A percentile compares a stretch with the other conserved stretches of the same genome.
phyloP scores from a whole-genome alignment of 2,113 vertebrate genomes.

The Pandion haliaetus region DNA sequence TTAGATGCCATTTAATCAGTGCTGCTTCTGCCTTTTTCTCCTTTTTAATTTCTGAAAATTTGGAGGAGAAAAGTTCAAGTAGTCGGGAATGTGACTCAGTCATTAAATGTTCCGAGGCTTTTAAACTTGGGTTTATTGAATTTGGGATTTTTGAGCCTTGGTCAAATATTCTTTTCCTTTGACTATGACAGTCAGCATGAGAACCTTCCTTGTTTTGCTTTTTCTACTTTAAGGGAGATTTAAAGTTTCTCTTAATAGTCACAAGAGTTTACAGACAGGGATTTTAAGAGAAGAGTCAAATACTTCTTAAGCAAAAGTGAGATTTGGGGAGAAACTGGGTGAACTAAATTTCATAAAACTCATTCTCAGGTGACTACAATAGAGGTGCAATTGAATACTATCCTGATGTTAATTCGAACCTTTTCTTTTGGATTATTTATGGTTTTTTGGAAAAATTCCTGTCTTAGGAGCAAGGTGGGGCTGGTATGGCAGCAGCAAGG shows the following conservation, averaged over 20 bases:
- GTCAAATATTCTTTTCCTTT: neutral
- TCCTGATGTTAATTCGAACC: neutral
- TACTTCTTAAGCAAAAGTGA: neutral
- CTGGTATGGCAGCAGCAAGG: neutral
- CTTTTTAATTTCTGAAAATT: neutral
- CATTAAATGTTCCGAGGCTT: neutral
- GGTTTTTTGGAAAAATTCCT: neutral
- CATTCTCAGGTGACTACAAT: neutral
- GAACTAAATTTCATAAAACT: neutral
- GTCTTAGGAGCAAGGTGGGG: neutral
- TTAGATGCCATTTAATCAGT: neutral
- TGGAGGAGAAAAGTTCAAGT: neutral
- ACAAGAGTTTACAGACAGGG: neutral
- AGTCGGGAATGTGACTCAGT: neutral
- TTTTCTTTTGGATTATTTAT: neutral
- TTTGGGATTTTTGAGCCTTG: neutral
- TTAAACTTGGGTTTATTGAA: neutral
- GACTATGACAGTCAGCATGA: neutral
- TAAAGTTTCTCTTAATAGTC: neutral
- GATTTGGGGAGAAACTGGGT: neutral
- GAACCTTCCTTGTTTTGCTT: neutral
- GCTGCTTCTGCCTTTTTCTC: neutral
- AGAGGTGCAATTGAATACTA: neutral
- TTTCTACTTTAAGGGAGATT: neutral
- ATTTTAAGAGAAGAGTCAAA: neutral